These are phyloP conservation scores for Pristionchus fissidentatus DNA, from an alignment of 2,888 invertebrate genomes.

Conservation along the genomic window DNA sequence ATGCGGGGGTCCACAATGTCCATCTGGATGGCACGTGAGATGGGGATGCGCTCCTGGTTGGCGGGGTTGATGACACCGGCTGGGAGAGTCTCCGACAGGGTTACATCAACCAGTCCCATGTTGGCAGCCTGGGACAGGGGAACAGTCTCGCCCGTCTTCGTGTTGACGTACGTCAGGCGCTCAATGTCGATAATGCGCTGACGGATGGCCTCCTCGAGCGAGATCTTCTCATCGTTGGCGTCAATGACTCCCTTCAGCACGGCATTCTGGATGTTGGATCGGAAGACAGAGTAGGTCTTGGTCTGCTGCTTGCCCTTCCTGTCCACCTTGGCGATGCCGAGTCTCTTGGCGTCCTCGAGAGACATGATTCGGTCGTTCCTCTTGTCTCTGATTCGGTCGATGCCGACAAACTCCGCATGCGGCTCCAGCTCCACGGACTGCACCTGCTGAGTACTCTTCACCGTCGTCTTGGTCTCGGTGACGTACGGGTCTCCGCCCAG, in stretches of 20 bases:
- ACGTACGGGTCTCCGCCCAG: conserved; percentile 75
- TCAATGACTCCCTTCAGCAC: conserved; percentile 84
- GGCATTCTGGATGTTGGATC: conserved; percentile 79
- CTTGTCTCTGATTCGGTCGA: conserved; percentile 74
- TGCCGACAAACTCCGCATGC: conserved; percentile 75
- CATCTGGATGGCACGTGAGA: conserved; percentile 82
- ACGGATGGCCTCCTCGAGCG: conserved; percentile 88
- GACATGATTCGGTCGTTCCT: conserved; percentile 72
- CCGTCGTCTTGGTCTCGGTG: conserved; percentile 76
- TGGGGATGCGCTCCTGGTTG: conserved; percentile 71
- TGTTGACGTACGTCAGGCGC: conserved; percentile 67
- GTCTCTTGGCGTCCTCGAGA: conserved; percentile 75
- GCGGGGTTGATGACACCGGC: conserved; percentile 74
- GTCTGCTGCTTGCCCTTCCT: conserved; percentile 75
- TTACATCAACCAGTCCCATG: conserved; percentile 75
- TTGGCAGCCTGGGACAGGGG: conserved; percentile 73
- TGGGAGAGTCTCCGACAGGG: conserved; percentile 74
- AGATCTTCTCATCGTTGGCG: conserved; percentile 84
- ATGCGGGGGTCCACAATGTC: conserved; percentile 89
- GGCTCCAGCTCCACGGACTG: conserved; percentile 75
- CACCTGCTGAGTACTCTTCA: conserved; percentile 75
- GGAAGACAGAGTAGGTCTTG: conserved; percentile 74
- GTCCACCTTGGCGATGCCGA: conserved; percentile 75
- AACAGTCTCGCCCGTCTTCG: conserved; percentile 64
- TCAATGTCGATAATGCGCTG: conserved; percentile 84